These are phyloP conservation scores for Bujurquina vittata DNA, from an alignment of 2,113 vertebrate species.

Conservation along the genomic window DNA sequence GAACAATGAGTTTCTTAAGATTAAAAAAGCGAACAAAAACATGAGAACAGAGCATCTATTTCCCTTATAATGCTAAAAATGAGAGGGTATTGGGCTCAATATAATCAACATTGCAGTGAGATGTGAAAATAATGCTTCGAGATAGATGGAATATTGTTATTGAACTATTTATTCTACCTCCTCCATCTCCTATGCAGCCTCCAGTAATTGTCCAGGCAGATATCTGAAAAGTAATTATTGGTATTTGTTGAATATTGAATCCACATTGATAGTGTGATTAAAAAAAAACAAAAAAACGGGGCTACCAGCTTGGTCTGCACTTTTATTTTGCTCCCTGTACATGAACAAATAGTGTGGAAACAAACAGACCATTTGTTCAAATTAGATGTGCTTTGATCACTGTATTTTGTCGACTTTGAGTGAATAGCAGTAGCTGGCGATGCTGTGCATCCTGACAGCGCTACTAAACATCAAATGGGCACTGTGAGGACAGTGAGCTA, in stretches of 20 bases:
- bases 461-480: constrained; percentile 49
- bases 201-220: constrained; percentile 2
- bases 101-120: neutral
- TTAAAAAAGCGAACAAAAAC: neutral
- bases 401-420: constrained; percentile 41
- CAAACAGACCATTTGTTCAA: constrained; percentile 38
- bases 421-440: constrained; percentile 2
- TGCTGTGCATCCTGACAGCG: constrained; percentile 35
- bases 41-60: neutral
- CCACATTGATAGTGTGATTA: constrained; percentile 6
- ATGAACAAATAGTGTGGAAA: constrained; percentile 13
- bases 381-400: constrained; percentile 51
- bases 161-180: constrained; percentile 12
- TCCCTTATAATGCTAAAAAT: neutral
- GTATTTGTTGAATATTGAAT: constrained; percentile 33
- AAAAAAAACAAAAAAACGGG: neutral
- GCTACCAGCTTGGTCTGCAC: neutral
- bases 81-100: neutral
- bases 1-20: neutral
- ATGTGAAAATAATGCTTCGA: constrained; percentile 6
- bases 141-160: neutral
- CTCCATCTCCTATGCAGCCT: neutral
- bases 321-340: constrained; percentile 16
- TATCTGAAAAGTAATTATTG: constrained; percentile 32
- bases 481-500: constrained; percentile 42